Evolutionary conservation across 2,888 invertebrate species (phyloP).

Genomic region (Bembecia ichneumoniformis): DNA sequence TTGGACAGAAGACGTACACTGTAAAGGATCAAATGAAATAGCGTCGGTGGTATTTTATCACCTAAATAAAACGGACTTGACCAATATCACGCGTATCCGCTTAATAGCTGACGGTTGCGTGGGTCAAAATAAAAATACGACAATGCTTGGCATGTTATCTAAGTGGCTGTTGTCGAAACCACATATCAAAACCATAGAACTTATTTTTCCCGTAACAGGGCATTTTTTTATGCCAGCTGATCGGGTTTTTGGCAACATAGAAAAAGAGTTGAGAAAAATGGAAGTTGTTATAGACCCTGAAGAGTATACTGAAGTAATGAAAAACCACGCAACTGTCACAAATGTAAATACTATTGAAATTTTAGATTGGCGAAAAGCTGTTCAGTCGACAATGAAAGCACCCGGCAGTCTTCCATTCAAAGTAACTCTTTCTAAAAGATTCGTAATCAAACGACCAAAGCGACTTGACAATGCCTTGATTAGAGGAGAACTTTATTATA

Average conservation of each 20-base stretch:
- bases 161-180: slow-evolving; percentile 14
- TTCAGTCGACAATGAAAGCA: neutral
- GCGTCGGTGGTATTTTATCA: slow-evolving; percentile 9
- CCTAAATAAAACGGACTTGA: slow-evolving; percentile 1
- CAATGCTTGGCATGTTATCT: slow-evolving; percentile 16
- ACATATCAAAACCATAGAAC: slow-evolving; percentile 13
- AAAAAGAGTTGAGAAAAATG: slow-evolving; percentile 15
- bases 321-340: slow-evolving; percentile 10
- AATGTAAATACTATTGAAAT: slow-evolving; percentile 1
- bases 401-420: neutral
- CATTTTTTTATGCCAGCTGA: slow-evolving; percentile 20
- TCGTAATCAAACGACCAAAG: neutral
- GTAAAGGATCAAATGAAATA: slow-evolving; percentile 15
- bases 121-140: slow-evolving; percentile 25
- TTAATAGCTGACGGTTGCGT: slow-evolving; percentile 25
- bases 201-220: slow-evolving; percentile 18
- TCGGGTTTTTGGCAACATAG: slow-evolving; percentile 18
- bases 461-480: neutral
- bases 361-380: neutral
- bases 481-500: neutral
- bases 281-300: slow-evolving; percentile 13
- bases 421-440: neutral
- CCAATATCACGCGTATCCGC: slow-evolving; percentile 12
- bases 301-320: slow-evolving; percentile 15
- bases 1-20: slow-evolving; percentile 15